Evolutionary conservation across 2,797 vertebrate species (phyloP).

Genomic region (Mus caroli): DNA sequence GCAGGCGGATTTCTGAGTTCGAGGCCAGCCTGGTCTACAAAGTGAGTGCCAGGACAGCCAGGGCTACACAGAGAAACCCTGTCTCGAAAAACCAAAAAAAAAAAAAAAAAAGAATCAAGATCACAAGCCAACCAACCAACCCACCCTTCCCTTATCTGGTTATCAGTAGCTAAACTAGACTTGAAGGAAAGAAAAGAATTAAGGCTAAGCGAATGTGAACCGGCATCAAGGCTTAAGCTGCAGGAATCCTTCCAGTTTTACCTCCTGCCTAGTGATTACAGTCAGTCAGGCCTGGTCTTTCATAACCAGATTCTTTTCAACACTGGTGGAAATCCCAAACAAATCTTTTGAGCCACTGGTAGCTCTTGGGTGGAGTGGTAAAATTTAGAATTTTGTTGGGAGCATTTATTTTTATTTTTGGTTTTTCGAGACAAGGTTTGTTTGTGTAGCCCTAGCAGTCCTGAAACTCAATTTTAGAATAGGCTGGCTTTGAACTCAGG

Average conservation of each 20-base stretch:
- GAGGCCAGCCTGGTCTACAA: too few relatives aligned
- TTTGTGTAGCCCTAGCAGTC: not conserved
- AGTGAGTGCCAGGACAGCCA: too few relatives aligned
- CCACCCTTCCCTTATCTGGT: not conserved
- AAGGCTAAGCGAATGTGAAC: constrained; percentile 47
- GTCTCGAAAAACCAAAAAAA: too few relatives aligned
- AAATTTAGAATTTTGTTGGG: not conserved
- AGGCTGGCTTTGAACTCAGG: not conserved
- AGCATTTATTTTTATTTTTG: not conserved
- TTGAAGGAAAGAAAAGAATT: constrained; percentile 8
- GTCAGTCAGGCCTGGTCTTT: not conserved
- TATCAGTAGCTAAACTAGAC: constrained; percentile 1
- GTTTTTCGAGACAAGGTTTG: not conserved
- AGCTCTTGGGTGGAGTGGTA: not conserved
- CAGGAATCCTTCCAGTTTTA: constrained; percentile 45
- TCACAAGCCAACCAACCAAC: not conserved
- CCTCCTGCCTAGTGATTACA: constrained; percentile 4
- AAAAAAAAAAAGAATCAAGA: not conserved
- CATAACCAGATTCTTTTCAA: constrained; percentile 21
- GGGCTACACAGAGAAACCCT: too few relatives aligned
- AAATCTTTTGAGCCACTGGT: constrained; percentile 39
- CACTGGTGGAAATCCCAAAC: constrained; percentile 46
- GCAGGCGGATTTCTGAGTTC: too few relatives aligned
- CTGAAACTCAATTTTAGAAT: not conserved
- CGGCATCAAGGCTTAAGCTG: not conserved